Conservation (phyloP, 2,797 vertebrate genomes). For the Leuciscus waleckii region DNA sequence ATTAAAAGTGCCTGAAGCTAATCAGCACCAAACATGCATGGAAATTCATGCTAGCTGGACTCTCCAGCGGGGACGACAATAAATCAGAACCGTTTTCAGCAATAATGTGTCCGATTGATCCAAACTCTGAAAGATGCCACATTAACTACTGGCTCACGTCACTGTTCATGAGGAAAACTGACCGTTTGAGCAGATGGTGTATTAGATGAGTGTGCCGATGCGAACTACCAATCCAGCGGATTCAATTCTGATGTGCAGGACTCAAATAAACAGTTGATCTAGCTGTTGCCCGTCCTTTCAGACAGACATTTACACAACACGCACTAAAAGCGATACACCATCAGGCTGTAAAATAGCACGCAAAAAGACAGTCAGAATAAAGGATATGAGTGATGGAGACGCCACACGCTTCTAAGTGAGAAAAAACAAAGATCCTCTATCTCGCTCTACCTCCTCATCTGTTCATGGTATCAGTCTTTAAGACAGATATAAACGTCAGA, state of each 20-base stretch:
- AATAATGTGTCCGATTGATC: background rate
- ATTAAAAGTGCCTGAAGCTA: background rate
- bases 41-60: background rate
- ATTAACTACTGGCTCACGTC: background rate
- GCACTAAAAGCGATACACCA: background rate
- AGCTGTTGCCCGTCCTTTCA: background rate
- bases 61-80: background rate
- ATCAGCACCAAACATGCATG: background rate
- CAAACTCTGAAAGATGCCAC: conserved; percentile 15
- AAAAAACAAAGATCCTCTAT: conserved; percentile 49
- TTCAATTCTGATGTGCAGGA: background rate
- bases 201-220: conserved; percentile 17
- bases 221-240: background rate
- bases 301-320: background rate
- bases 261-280: conserved; percentile 11
- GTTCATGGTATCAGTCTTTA: conserved; percentile 77
- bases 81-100: background rate
- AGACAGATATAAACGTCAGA: conserved; percentile 79
- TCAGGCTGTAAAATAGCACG: conserved; percentile 4
- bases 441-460: conserved; percentile 46
- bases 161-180: conserved; percentile 18
- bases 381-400: background rate
- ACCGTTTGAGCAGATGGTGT: conserved; percentile 22
- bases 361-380: background rate
- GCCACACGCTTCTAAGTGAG: background rate